A percentile compares a stretch with the other conserved stretches of the same genome.
Evolutionary conservation across 2,888 invertebrate genomes (phyloP).

Genomic region (Drosophila sordidapex): DNA sequence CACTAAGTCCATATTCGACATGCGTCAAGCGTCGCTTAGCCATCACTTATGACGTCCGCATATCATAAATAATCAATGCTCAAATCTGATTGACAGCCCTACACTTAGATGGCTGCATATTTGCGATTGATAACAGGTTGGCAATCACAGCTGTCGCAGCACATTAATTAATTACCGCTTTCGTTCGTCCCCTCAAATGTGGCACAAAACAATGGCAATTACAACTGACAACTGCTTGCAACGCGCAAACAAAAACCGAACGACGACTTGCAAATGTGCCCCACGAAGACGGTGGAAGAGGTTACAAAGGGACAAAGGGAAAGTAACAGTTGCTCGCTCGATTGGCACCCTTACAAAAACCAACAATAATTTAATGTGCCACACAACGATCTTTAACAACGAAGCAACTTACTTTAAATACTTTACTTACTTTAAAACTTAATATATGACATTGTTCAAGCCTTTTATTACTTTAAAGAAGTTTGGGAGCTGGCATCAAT

Average conservation of each 20-base stretch:
- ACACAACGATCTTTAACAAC: not conserved
- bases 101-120: slow-evolving; percentile 28
- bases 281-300: not conserved
- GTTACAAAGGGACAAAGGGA: slow-evolving; percentile 6
- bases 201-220: slow-evolving; percentile 22
- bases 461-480: not conserved
- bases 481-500: not conserved
- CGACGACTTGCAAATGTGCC: slow-evolving; percentile 18
- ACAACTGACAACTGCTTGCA: slow-evolving; percentile 45
- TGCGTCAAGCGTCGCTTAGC: slow-evolving; percentile 16
- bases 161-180: slow-evolving; percentile 45
- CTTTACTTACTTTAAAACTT: not conserved
- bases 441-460: not conserved
- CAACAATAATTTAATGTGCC: not conserved
- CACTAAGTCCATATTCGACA: not conserved
- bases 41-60: not conserved
- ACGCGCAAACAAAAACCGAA: slow-evolving; percentile 37
- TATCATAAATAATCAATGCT: slow-evolving; percentile 52
- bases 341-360: not conserved
- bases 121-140: slow-evolving; percentile 41
- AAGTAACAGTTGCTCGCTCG: slow-evolving; percentile 38
- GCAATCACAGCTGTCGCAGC: slow-evolving; percentile 21
- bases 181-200: slow-evolving; percentile 20
- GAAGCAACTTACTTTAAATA: not conserved
- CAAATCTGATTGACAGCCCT: slow-evolving; percentile 61